Evolutionary conservation across 2,888 invertebrate species (phyloP).

Genomic region (Choristoneura rosaceana): DNA sequence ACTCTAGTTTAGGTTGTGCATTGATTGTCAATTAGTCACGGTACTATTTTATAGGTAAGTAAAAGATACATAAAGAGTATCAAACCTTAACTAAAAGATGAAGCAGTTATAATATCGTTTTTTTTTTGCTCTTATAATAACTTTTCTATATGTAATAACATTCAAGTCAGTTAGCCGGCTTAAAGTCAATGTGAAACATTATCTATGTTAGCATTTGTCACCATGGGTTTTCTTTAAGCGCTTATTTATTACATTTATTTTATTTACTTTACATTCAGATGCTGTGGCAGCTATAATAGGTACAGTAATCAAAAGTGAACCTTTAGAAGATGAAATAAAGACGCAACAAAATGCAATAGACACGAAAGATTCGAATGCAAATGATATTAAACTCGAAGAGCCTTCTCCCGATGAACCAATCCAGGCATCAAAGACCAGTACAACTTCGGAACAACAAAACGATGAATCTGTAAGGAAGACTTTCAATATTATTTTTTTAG

Average conservation of each 20-base stretch:
- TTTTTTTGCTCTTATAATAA: too few relatives aligned
- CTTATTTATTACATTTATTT: neutral
- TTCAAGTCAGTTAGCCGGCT: too few relatives aligned
- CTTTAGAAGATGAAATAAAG: slow-evolving; percentile 41
- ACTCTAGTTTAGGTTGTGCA: too few relatives aligned
- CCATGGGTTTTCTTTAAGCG: too few relatives aligned
- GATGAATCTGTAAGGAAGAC: slow-evolving; percentile 56
- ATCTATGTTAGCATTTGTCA: too few relatives aligned
- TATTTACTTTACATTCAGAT: slow-evolving; percentile 53
- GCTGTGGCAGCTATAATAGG: slow-evolving; percentile 79
- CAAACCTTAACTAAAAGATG: too few relatives aligned
- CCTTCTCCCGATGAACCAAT: slow-evolving; percentile 36
- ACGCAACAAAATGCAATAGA: slow-evolving; percentile 23
- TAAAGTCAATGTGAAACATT: too few relatives aligned
- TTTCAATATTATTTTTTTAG: slow-evolving; percentile 39
- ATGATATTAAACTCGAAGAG: slow-evolving; percentile 41
- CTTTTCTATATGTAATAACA: too few relatives aligned
- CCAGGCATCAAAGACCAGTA: slow-evolving; percentile 49
- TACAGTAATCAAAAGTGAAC: slow-evolving; percentile 51
- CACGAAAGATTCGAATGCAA: slow-evolving; percentile 41
- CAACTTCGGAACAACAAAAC: slow-evolving; percentile 52
- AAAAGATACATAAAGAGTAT: too few relatives aligned
- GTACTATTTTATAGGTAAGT: too few relatives aligned
- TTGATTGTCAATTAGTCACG: too few relatives aligned
- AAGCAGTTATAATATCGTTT: too few relatives aligned